Evolutionary conservation across 2,888 invertebrate species (phyloP).

Genomic region (Exephanes ischioxanthus): DNA sequence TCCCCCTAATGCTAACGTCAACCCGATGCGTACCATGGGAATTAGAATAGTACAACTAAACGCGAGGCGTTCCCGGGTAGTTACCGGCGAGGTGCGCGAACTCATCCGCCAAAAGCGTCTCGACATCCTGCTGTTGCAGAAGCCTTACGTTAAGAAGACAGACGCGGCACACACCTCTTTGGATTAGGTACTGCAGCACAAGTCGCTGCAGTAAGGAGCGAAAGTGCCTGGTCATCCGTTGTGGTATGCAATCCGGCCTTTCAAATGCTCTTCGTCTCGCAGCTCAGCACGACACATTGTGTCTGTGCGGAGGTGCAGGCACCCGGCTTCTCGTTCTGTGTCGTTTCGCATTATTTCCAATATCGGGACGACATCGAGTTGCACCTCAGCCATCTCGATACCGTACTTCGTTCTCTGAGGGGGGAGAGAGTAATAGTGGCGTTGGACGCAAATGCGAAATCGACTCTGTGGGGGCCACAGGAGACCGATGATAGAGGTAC

Average conservation of each 20-base stretch:
- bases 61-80: constrained; percentile 22
- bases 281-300: constrained; percentile 58
- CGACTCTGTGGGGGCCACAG: constrained; percentile 39
- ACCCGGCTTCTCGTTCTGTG: constrained; percentile 10
- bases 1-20: neutral
- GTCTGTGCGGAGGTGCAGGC: constrained; percentile 54
- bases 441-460: constrained; percentile 44
- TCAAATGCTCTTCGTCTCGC: constrained; percentile 36
- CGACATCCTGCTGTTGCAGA: constrained; percentile 63
- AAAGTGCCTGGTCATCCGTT: constrained; percentile 23
- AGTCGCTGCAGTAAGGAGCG: neutral
- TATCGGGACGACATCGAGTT: neutral
- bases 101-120: constrained; percentile 37
- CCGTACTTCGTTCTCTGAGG: constrained; percentile 40
- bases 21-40: constrained; percentile 1
- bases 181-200: constrained; percentile 11
- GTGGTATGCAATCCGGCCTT: constrained; percentile 16
- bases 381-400: constrained; percentile 56
- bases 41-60: constrained; percentile 53
- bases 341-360: too few relatives aligned
- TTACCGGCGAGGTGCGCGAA: constrained; percentile 57
- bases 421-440: constrained; percentile 51
- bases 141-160: constrained; percentile 44
- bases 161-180: constrained; percentile 5
- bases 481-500: constrained; percentile 1